Conservation (phyloP, 2,888 invertebrate genomes). For the Pycnomerus fuliginosus region DNA sequence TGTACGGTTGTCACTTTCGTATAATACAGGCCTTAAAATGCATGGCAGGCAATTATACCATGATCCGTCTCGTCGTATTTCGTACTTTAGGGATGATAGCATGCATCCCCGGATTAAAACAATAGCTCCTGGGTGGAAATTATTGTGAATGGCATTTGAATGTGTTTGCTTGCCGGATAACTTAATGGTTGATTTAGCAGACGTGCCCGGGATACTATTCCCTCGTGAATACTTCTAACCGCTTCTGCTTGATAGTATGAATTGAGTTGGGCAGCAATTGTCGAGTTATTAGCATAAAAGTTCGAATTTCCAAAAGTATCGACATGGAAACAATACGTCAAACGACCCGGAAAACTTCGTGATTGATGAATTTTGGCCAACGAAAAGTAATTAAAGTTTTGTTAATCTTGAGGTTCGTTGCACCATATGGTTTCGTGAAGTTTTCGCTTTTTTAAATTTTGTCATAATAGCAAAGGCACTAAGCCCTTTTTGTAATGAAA, state of each 20-base stretch:
- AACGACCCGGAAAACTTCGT: conserved; percentile 2
- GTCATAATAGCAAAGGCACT: no score
- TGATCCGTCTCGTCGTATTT: no score
- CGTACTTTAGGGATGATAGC: no score
- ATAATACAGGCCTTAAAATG: background rate
- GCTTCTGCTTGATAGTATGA: no score
- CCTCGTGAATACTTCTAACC: no score
- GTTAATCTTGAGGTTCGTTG: conserved; percentile 4
- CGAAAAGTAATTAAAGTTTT: conserved; percentile 9
- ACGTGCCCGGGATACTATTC: no score
- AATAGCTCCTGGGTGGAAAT: background rate
- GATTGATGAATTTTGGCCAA: conserved; percentile 6
- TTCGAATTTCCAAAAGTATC: conserved; percentile 2
- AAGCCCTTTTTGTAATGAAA: no score
- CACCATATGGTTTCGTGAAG: conserved; percentile 2
- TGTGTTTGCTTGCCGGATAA: background rate
- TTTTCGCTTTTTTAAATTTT: no score
- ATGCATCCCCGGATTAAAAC: background rate
- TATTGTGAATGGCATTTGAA: background rate
- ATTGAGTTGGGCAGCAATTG: no score
- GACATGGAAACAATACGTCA: conserved; percentile 2
- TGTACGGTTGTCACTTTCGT: background rate
- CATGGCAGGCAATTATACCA: no score
- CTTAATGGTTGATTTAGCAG: background rate
- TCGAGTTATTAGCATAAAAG: no score